Evolutionary conservation across 1,140 invertebrate genomes (phyloP).

Genomic region (Steinernema feltiae): DNA sequence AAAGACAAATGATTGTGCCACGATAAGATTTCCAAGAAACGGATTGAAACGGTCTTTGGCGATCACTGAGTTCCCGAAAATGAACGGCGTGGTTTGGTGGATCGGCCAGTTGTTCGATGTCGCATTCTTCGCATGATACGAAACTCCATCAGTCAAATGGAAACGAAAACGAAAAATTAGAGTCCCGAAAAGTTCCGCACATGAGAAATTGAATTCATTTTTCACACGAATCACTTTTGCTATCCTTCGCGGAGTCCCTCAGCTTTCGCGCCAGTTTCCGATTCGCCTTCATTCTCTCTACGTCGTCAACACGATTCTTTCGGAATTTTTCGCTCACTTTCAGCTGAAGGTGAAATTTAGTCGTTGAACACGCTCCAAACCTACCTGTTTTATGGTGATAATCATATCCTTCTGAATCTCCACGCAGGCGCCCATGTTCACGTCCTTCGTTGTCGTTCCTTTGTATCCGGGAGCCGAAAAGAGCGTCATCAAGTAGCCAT

Average conservation of each 20-base stretch:
- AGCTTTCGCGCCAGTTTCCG: slow-evolving; percentile 4
- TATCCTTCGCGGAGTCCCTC: background rate
- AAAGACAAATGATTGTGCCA: too few relatives aligned
- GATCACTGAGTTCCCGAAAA: too few relatives aligned
- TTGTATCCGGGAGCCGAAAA: slow-evolving; percentile 39
- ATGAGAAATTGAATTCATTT: background rate
- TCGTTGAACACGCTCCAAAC: background rate
- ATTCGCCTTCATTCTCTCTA: slow-evolving; percentile 23
- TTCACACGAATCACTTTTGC: background rate
- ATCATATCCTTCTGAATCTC: slow-evolving; percentile 26
- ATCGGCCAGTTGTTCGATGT: too few relatives aligned
- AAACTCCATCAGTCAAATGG: too few relatives aligned
- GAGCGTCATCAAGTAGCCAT: slow-evolving; percentile 27
- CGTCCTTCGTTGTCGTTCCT: slow-evolving; percentile 18
- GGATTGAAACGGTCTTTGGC: too few relatives aligned
- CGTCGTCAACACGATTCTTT: slow-evolving; percentile 22
- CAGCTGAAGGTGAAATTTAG: background rate
- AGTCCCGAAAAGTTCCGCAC: too few relatives aligned
- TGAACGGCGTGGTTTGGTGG: too few relatives aligned
- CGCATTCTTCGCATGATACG: too few relatives aligned
- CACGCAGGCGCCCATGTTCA: slow-evolving; percentile 34
- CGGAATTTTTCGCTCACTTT: slow-evolving; percentile 29
- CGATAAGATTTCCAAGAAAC: too few relatives aligned
- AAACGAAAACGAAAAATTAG: too few relatives aligned
- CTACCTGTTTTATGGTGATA: slow-evolving; percentile 31